Evolutionary conservation across 2,888 invertebrate genomes (phyloP), one percentile per base, ranked within the genome.

Genomic region (Gortyna flavago): DNA sequence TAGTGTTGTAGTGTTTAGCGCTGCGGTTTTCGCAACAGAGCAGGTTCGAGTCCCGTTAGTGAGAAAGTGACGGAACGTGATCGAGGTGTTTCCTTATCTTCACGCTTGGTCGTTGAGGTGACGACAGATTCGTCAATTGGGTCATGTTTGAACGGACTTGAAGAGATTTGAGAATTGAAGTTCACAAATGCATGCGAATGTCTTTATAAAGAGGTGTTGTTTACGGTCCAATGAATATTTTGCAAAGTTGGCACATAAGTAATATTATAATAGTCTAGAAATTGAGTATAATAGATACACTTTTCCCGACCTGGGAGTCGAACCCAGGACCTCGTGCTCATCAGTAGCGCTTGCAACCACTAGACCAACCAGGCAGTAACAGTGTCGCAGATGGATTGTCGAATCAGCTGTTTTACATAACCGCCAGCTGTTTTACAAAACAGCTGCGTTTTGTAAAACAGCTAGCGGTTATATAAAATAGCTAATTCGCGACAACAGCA

Each of bases 61-160:
- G 87, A 68, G 87, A 88, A 85, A 88, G 87, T 88, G 89, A 88
- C 75, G 68, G 85, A 80, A 84, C 86, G 86, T 81, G 81, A 75
- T 62, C 70, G 69, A 79, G 72, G 70, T 61, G 75, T 73, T 73
- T 67, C 86, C 80, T 83, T 84, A 84, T 84, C 84, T 86, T 84
- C 80, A 86, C 80, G 77, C 48, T 44, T 21, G 18, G 21, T 51
- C 38, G 57, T 61, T 68, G 54, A 32, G 51, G 72, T 78, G 78
- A 70, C 44, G 75, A 74, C 75, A 83, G 75, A 51, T 21, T 61
- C 74, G n/a, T 61, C 83, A 69, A 72, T 57, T n/a, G 29, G 38
- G 41, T 81, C 35, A 38, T 13, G 51, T 51, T 59, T 57, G 8
- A 5, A 54, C 18, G 11, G 48, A 21, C n/a, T 73, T 57, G 1